A percentile compares a stretch with the other conserved stretches of the same genome.
These are phyloP conservation scores for Antennarius maculatus DNA, from an alignment of 2,797 vertebrate species.

Conservation along the genomic window DNA sequence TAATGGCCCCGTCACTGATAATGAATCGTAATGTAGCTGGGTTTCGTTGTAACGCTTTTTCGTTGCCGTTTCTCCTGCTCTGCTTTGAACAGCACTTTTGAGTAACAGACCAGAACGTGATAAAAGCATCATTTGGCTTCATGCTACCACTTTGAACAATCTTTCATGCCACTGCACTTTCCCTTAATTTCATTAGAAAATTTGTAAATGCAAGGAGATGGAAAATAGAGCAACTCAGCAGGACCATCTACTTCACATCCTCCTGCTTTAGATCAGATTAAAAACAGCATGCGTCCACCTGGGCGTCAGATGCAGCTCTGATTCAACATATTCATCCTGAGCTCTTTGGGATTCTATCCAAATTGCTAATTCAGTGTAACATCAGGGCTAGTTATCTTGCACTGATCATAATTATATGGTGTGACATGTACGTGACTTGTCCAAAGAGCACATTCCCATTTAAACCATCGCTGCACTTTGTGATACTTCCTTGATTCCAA, in stretches of 20 bases:
- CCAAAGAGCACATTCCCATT: constrained; percentile 49
- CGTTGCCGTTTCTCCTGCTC: constrained; percentile 23
- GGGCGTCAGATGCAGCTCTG: constrained; percentile 21
- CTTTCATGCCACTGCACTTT: constrained; percentile 41
- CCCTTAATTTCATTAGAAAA: constrained; percentile 53
- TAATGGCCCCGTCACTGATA: constrained; percentile 34
- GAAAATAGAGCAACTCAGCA: constrained; percentile 32
- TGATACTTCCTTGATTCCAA: constrained; percentile 38
- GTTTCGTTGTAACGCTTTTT: constrained; percentile 17
- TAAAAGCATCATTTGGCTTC: constrained; percentile 57
- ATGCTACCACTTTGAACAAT: constrained; percentile 50
- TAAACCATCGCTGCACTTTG: constrained; percentile 46
- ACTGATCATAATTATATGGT: constrained; percentile 59
- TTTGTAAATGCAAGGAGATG: constrained; percentile 28
- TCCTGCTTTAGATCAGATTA: constrained; percentile 51
- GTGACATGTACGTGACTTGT: constrained; percentile 56
- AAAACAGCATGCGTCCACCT: constrained; percentile 37
- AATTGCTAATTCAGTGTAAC: constrained; percentile 67
- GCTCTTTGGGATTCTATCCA: constrained; percentile 31
- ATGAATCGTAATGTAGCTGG: constrained; percentile 23
- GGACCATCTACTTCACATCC: constrained; percentile 39
- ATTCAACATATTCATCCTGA: constrained; percentile 35
- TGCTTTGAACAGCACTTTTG: constrained; percentile 41
- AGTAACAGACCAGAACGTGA: constrained; percentile 49
- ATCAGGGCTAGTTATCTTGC: constrained; percentile 43